These are phyloP conservation scores for Drosophila sordidula DNA, from an alignment of 2,888 invertebrate genomes.

Conservation along the genomic window DNA sequence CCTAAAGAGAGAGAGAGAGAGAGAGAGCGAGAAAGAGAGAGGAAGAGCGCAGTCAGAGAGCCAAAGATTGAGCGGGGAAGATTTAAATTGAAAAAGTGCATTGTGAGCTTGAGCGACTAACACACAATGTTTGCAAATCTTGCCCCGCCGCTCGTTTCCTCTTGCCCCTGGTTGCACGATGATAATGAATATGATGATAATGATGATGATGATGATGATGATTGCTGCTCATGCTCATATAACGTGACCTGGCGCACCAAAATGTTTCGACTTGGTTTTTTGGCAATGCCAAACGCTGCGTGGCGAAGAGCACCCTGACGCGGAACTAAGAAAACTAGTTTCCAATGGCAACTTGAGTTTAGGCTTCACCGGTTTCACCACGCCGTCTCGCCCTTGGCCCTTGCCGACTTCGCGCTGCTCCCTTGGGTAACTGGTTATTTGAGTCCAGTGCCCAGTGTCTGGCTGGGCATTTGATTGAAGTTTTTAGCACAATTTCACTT, in stretches of 20 bases:
- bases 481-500: constrained; percentile 57
- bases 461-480: constrained; percentile 68
- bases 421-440: constrained; percentile 58
- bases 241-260: constrained; percentile 58
- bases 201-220: neutral
- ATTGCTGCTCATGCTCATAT: constrained; percentile 27
- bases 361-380: constrained; percentile 35
- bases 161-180: constrained; percentile 8
- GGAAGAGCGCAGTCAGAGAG: constrained; percentile 2
- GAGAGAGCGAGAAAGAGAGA: neutral
- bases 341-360: constrained; percentile 33
- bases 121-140: constrained; percentile 11
- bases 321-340: constrained; percentile 74
- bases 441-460: constrained; percentile 11
- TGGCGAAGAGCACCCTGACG: constrained; percentile 33
- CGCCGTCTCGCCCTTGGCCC: constrained; percentile 14
- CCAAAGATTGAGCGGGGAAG: constrained; percentile 4
- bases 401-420: constrained; percentile 8
- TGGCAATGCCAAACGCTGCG: constrained; percentile 43
- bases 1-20: neutral
- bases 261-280: constrained; percentile 36
- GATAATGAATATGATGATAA: constrained; percentile 21
- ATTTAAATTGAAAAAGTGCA: constrained; percentile 41
- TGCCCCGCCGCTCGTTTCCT: neutral
- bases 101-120: constrained; percentile 35